phyloP scores from a whole-genome alignment of 2,113 vertebrate genomes.

The Silurus asotus region DNA sequence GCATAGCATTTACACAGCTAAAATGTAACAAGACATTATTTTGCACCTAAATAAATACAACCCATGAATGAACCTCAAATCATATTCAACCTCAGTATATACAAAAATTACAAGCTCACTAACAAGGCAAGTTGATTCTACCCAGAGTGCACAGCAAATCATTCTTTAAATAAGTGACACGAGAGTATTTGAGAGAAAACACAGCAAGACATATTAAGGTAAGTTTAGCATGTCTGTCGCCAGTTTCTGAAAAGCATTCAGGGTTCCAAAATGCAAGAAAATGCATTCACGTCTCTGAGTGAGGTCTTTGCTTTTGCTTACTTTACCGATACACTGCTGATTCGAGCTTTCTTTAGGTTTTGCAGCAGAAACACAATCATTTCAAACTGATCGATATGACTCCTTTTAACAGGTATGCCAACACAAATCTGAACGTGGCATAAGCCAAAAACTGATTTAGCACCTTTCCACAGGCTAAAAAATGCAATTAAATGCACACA shows the following conservation, averaged over 20 bases:
- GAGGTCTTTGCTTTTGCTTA: neutral
- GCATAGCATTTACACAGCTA: neutral
- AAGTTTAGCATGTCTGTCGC: slow-evolving; percentile 2
- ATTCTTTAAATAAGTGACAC: neutral
- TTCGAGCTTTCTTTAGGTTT: neutral
- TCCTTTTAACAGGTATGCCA: slow-evolving; percentile 4
- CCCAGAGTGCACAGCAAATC: neutral
- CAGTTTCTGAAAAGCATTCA: slow-evolving; percentile 15
- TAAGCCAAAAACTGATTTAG: slow-evolving; percentile 2
- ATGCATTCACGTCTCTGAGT: neutral
- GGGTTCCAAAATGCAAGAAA: slow-evolving; percentile 8
- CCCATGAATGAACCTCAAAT: neutral
- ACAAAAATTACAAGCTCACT: neutral
- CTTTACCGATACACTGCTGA: neutral
- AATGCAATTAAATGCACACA: neutral
- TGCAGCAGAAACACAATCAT: neutral
- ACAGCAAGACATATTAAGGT: slow-evolving; percentile 10
- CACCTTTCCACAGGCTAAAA: neutral
- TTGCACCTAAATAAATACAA: neutral
- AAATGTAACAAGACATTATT: neutral
- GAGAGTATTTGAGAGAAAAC: neutral
- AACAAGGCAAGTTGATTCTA: neutral
- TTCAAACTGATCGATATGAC: neutral
- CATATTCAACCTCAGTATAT: neutral
- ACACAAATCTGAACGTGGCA: neutral